Percentiles rank a stretch among this genome's conserved stretches.
phyloP scores from a whole-genome alignment of 2,797 vertebrate genomes.

The Myotis daubentonii region DNA sequence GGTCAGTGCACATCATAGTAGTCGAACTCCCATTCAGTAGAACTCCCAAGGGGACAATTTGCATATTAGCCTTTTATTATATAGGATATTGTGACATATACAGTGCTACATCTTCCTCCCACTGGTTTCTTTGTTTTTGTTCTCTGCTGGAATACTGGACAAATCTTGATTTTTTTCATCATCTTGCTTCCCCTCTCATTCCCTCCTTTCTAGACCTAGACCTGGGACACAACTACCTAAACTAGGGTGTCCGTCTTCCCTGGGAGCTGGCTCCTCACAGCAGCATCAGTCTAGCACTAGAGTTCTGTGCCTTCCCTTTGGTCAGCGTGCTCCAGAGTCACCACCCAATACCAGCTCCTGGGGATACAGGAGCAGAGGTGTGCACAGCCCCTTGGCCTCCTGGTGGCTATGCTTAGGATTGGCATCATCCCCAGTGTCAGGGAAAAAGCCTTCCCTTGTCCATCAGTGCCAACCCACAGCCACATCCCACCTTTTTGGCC shows the following conservation, averaged over 20 bases:
- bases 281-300: fast-evolving
- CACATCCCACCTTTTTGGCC: neutral
- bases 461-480: neutral
- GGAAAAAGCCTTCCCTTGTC: neutral
- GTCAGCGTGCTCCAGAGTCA: neutral
- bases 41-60: no score
- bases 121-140: neutral
- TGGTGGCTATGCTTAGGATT: neutral
- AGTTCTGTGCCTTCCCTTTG: neutral
- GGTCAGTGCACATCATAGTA: no score
- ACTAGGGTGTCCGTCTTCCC: neutral
- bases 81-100: neutral
- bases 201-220: neutral
- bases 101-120: neutral
- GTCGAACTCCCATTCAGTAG: no score
- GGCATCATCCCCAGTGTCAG: neutral
- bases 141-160: neutral
- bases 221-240: neutral
- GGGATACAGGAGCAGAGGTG: neutral
- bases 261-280: neutral
- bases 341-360: neutral
- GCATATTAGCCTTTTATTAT: no score
- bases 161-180: neutral
- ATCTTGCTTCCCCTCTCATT: neutral
- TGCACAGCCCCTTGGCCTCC: neutral